Evolutionary conservation across 1,140 invertebrate genomes (phyloP), one percentile per base, ranked within the genome.

Genomic region (Sipha flava): DNA sequence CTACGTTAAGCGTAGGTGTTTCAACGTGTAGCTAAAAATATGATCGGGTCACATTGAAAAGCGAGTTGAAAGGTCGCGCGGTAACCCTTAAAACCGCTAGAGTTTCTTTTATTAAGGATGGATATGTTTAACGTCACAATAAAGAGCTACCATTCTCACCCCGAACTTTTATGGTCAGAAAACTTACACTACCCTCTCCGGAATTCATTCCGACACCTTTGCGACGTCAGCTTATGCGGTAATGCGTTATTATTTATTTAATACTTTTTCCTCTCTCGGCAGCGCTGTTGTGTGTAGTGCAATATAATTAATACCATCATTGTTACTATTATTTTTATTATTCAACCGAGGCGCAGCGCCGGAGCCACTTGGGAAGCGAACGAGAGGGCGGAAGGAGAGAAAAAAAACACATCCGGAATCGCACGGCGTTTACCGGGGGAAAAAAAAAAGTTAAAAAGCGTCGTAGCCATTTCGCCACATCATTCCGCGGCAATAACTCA

Each of bases 401-500:
- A 72, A 75, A 77, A 59, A 77, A 59, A 57, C 37, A 40, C 73
- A 26, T 77, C 52, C 52, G n/a, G 21, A 77, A 77, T 23, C 72
- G n/a, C 49, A 34, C 29, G 72, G 21, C 23, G 21, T 59, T 43
- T 43, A 59, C 34, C 14, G 21, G 23, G 12, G 52, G 26, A 59
- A 77, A n/a, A n/a, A n/a, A n/a, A n/a, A n/a, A 77, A 77, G 73
- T 77, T 77, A 77, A 77, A 77, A 77, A 77, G 73, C 72, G 52
- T 21, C 73, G 16, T 23, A 16, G 52, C n/a, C 37, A n/a, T 77
- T 77, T 77, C 34, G 73, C 73, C 73, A 34, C 73, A 77, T 77
- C 73, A 77, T 77, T 54, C 47, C 31, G 21, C 23, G 49, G 52
- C 49, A 77, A 77, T 77, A 77, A 77, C 73, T 77, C 73, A 77